Evolutionary conservation across 2,113 vertebrate genomes (phyloP).

Genomic region (Hippocampus comes): DNA sequence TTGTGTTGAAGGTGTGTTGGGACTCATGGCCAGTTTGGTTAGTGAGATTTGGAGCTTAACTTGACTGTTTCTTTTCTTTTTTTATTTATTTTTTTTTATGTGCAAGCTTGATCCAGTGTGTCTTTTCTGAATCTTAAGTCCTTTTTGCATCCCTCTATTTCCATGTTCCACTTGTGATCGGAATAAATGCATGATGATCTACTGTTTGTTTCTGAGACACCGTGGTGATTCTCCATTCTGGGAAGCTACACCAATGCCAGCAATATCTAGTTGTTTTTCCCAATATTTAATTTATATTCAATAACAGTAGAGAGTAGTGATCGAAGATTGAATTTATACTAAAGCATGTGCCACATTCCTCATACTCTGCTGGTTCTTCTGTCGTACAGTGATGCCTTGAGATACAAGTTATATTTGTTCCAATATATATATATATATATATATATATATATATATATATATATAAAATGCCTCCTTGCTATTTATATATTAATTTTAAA

Average conservation of each 20-base stretch:
- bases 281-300: not conserved
- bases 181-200: not conserved
- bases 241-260: not conserved
- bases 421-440: no score
- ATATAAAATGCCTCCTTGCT: no score
- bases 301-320: not conserved
- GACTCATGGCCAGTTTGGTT: conserved; percentile 9
- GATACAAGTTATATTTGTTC: no score
- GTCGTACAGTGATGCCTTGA: no score
- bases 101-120: not conserved
- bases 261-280: not conserved
- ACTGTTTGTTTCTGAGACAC: not conserved
- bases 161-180: not conserved
- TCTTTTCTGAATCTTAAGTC: not conserved
- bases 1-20: conserved; percentile 12
- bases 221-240: not conserved
- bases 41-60: conserved; percentile 4
- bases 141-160: not conserved
- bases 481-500: no score
- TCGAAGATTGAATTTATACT: no score
- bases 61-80: not conserved
- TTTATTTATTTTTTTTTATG: not conserved
- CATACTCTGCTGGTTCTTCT: no score
- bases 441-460: no score
- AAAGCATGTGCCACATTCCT: no score